Evolutionary conservation across 1,140 invertebrate genomes (phyloP).

Genomic region (Oncopeltus fasciatus): DNA sequence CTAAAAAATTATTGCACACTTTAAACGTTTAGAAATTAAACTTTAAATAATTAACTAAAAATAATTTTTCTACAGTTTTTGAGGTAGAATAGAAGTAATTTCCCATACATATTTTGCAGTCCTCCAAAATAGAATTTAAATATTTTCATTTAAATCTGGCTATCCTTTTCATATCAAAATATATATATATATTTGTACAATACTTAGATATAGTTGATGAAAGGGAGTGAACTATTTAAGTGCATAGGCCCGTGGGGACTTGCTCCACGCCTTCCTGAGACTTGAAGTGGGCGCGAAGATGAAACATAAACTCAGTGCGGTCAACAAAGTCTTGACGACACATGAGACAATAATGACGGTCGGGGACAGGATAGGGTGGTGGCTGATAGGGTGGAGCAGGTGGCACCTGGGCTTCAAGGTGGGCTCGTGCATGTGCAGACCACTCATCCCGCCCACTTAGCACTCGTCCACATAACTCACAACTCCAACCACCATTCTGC

Average conservation of each 20-base stretch:
- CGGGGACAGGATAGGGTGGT: slow-evolving; percentile 16
- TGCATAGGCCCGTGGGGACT: slow-evolving; percentile 11
- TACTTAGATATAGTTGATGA: background rate
- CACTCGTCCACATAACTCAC: slow-evolving; percentile 52
- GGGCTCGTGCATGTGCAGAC: slow-evolving; percentile 54
- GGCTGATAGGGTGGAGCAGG: slow-evolving; percentile 30
- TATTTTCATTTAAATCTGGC: background rate
- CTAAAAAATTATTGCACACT: too few relatives aligned
- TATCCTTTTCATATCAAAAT: background rate
- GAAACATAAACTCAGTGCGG: slow-evolving; percentile 52
- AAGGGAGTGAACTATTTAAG: slow-evolving; percentile 9
- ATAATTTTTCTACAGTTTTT: too few relatives aligned
- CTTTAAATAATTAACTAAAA: too few relatives aligned
- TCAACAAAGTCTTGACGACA: slow-evolving; percentile 48
- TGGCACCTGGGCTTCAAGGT: slow-evolving; percentile 34
- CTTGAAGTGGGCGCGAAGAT: slow-evolving; percentile 45
- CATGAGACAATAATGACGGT: slow-evolving; percentile 41
- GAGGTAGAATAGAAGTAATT: background rate
- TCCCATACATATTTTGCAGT: background rate
- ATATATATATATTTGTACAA: background rate
- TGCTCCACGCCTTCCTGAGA: slow-evolving; percentile 9
- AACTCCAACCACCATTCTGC: slow-evolving; percentile 39
- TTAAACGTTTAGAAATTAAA: too few relatives aligned
- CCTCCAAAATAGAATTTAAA: background rate
- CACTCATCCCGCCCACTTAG: slow-evolving; percentile 55